Evolutionary conservation across 1,140 invertebrate species (phyloP).

Genomic region (Tenebrio molitor): DNA sequence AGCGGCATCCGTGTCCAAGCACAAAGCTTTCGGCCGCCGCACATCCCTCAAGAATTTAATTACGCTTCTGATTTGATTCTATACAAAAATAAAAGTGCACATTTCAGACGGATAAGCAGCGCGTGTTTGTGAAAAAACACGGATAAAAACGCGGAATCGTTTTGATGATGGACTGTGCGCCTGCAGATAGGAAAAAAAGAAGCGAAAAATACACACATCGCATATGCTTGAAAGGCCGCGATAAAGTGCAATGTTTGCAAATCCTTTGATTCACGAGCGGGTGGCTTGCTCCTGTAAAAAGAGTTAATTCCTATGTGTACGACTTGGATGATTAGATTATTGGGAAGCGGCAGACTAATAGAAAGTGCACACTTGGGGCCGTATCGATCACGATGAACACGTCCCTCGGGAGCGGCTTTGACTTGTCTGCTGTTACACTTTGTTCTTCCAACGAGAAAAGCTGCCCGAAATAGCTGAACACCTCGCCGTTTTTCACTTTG

Average conservation of each 20-base stretch:
- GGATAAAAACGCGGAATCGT: conserved; percentile 10
- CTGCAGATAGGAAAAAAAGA: neutral
- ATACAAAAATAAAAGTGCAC: conserved; percentile 32
- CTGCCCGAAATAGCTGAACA: too few species aligned
- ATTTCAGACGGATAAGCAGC: conserved; percentile 34
- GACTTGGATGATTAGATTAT: conserved; percentile 55
- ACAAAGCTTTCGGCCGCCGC: conserved; percentile 5
- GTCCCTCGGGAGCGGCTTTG: conserved; percentile 12
- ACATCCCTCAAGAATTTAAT: conserved; percentile 33
- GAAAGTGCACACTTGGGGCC: conserved; percentile 54
- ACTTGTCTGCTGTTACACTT: conserved; percentile 26
- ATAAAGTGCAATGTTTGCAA: conserved; percentile 42
- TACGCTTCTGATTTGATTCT: conserved; percentile 26
- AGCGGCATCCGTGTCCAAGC: neutral
- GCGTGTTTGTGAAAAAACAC: conserved; percentile 25
- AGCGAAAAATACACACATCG: neutral
- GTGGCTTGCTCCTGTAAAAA: conserved; percentile 32
- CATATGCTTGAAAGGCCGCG: neutral
- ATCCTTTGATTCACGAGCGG: conserved; percentile 29
- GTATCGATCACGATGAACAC: conserved; percentile 51
- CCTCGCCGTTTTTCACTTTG: too few species aligned
- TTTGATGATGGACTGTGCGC: conserved; percentile 11
- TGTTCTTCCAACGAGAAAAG: neutral
- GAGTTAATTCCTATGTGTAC: conserved; percentile 54
- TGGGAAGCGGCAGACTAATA: conserved; percentile 53